Evolutionary conservation across 1,140 invertebrate genomes (phyloP), one percentile per base, ranked within the genome.

Genomic region (honey bee (Apis mellifera)): DNA sequence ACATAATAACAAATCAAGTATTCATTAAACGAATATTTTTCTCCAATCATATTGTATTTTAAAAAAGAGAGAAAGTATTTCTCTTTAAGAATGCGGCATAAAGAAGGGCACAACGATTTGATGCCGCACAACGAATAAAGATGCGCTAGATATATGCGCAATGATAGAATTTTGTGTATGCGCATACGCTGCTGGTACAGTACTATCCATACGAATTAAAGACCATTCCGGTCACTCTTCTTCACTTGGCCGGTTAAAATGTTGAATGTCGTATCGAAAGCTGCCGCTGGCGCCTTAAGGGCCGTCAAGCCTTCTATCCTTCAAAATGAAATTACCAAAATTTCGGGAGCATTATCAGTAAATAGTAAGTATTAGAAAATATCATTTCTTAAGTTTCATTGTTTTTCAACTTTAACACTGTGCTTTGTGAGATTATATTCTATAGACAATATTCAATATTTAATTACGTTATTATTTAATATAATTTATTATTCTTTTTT

Each of bases 231-330:
- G 87, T 91, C 84, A 75, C 83, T 75, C 83, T 77, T 90, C 88
- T 87, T 94, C 91, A 91, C 89, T 93, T 90, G 90, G 88, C 85
- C 90, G 90, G 92, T 92, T 94, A 95, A 94, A 94, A 96, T 96
- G 95, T 95, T 96, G 94, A 95, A 94, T 87, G 95, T 94, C 87
- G 94, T 96, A 84, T 94, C 95, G 85, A 95, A 95, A 91, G 95
- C 95, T 86, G 95, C 95, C 92, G 91, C 94, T 85, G 95, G 95
- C 78, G 94, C 95, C 90, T 92, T 96, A 74, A 95, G 95, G 93
- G 94, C 94, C 84, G 94, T 95, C 78, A 96, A 96, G 93, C 94
- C 95, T 60, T 89, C 93, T 69, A 86, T 96, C 90, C 84, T 95
- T 55, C 94, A 95, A 88, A 95, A 94, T 90, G 95, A 95, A 92